Base-by-base conservation (phyloP, 2,888 invertebrate species). In the Muscina levida region DNA sequence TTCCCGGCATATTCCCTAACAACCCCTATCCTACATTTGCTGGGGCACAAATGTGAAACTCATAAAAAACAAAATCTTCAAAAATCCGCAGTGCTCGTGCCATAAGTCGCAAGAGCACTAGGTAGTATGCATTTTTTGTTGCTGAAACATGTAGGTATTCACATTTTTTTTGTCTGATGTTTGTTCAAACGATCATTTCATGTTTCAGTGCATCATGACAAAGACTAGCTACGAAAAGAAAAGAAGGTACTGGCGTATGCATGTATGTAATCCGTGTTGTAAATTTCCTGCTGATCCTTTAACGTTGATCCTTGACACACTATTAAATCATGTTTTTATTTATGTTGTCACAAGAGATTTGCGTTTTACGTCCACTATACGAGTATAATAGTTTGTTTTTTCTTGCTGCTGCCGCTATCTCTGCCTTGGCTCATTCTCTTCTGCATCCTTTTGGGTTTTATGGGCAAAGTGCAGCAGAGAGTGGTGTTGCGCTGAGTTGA, bases 311-410 rank as follows among this genome's bases (percentile, higher is more conserved):
- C 79, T 82, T 72, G 82, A 79, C 82, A 83, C 81, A 82, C 84
- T 87, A 86, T 85, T 89, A 87, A 88, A 88, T 88, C 87, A 87
- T 88, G 88, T 86, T 87, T 85, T 86, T 88, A 87, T 88, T 89
- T 88, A 88, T 88, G 86, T 89, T 89, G 89, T 86, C 87, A 86
- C 85, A 89, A 84, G 85, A 86, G 88, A 89, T 86, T 88, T 88
- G 85, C 84, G 85, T 88, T 83, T 84, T 77, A 24, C 11, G 17
- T 31, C 26, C 42, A 37, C 46, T 26, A 0, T 42, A 1, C 26
- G n/a, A 10, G 31, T 53, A 11, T 39, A 42, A 31, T 31, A 3
- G 31, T 31, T 31, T 3, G 11, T 42, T 10, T n/a, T 19, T 59
- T 46, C n/a, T 19, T 37, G 10, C 4, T 48, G 10, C 44, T 26